Conservation (phyloP, 1,140 invertebrate genomes). For the Drosophila littoralis region DNA sequence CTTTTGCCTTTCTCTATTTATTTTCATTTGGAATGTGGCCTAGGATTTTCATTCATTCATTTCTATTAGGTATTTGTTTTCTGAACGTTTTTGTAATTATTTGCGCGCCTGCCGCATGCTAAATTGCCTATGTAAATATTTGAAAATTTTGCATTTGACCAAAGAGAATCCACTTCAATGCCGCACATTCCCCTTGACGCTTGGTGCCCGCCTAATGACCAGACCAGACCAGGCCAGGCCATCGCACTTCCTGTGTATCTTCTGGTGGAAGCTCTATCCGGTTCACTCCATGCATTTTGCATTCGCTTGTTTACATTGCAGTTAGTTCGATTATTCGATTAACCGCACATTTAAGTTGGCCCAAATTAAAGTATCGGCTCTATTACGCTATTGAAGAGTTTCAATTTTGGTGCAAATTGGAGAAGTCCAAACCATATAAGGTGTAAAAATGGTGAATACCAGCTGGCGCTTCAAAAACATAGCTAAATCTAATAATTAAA, state of each 20-base stretch:
- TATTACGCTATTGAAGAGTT: background rate
- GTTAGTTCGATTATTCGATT: constrained; percentile 78
- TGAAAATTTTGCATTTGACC: constrained; percentile 79
- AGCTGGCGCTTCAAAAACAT: too few species aligned
- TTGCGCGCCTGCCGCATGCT: constrained; percentile 79
- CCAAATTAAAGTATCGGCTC: constrained; percentile 18
- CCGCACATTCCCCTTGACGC: constrained; percentile 17
- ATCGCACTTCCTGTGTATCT: constrained; percentile 42
- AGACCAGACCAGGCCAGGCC: constrained; percentile 11
- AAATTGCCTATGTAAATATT: constrained; percentile 81
- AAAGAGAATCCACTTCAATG: constrained; percentile 47
- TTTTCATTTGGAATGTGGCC: constrained; percentile 43
- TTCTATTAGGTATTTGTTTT: constrained; percentile 82
- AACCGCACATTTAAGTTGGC: constrained; percentile 53
- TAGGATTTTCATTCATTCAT: constrained; percentile 52
- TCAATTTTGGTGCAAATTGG: background rate
- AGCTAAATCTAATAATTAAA: too few species aligned
- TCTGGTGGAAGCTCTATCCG: constrained; percentile 29
- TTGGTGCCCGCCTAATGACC: constrained; percentile 32
- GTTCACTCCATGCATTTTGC: constrained; percentile 41
- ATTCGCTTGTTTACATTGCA: constrained; percentile 65
- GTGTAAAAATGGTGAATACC: too few species aligned
- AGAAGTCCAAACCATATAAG: constrained; percentile 1
- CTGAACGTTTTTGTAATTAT: constrained; percentile 81
- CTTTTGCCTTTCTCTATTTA: constrained; percentile 39